These are phyloP conservation scores for Melanotaenia maccullochi DNA, from an alignment of 2,797 vertebrate species.

Conservation along the genomic window DNA sequence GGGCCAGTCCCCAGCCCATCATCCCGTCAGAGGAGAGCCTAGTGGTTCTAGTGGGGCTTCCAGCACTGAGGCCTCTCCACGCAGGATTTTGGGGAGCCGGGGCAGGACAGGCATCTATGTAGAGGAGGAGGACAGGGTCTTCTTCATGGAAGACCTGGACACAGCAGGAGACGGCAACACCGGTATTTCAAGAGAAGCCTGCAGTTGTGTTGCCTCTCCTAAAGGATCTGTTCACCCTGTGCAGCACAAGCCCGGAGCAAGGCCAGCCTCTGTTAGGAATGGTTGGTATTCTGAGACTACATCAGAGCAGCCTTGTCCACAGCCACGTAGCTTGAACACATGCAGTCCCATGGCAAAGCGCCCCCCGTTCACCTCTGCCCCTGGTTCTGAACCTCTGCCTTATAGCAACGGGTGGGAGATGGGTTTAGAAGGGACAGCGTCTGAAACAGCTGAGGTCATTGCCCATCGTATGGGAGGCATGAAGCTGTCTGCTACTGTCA, in stretches of 20 bases:
- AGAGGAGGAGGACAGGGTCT: slow-evolving; percentile 92
- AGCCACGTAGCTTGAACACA: slow-evolving; percentile 64
- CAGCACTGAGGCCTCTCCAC: slow-evolving; percentile 85
- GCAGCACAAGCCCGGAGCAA: slow-evolving; percentile 53
- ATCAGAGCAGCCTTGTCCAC: slow-evolving; percentile 73
- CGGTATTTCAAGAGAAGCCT: slow-evolving; percentile 69
- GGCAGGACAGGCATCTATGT: slow-evolving; percentile 68
- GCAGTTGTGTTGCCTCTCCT: slow-evolving; percentile 36
- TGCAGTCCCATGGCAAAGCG: slow-evolving; percentile 68
- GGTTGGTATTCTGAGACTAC: slow-evolving; percentile 72
- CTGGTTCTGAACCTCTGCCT: slow-evolving; percentile 79
- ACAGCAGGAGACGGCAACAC: slow-evolving; percentile 77
- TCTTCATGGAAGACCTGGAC: slow-evolving; percentile 97
- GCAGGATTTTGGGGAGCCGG: slow-evolving; percentile 56
- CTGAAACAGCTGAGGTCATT: slow-evolving; percentile 90
- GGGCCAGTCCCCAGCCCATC: slow-evolving; percentile 89
- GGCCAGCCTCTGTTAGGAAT: slow-evolving; percentile 65
- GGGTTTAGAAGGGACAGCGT: slow-evolving; percentile 77
- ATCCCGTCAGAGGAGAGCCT: slow-evolving; percentile 52
- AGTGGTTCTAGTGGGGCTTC: slow-evolving; percentile 79
- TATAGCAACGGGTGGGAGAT: slow-evolving; percentile 90
- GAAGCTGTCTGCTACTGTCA: slow-evolving; percentile 97
- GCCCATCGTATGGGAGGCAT: slow-evolving; percentile 96
- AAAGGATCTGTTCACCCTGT: slow-evolving; percentile 63
- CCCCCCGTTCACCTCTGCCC: slow-evolving; percentile 58